These are phyloP conservation scores for Catharus ustulatus DNA, from an alignment of 2,797 vertebrate species.

Conservation along the genomic window DNA sequence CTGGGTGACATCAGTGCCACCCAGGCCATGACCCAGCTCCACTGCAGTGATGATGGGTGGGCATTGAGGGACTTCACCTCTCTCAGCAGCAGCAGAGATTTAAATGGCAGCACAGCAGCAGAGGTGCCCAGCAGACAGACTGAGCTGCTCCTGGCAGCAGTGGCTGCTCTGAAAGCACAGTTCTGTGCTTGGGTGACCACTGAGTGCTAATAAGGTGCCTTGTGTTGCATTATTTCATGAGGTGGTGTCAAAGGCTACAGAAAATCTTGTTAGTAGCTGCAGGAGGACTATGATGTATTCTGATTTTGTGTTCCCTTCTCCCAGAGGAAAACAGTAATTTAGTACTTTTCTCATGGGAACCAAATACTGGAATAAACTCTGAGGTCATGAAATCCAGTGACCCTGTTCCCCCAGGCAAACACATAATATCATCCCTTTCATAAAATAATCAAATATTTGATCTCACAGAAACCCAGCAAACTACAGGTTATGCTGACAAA, in stretches of 20 bases:
- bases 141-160: neutral
- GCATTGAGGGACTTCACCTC: neutral
- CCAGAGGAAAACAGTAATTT: constrained; percentile 37
- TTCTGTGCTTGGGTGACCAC: neutral
- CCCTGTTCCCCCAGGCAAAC: constrained; percentile 4
- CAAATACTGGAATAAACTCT: constrained; percentile 9
- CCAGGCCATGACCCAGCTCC: neutral
- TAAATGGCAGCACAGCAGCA: neutral
- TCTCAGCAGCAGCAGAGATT: neutral
- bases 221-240: neutral
- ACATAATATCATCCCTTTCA: constrained; percentile 22
- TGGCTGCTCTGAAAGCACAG: neutral
- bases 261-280: constrained; percentile 29
- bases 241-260: constrained; percentile 42
- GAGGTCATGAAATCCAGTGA: constrained; percentile 32
- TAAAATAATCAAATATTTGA: constrained; percentile 56
- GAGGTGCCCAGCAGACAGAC: neutral
- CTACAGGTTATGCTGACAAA: constrained; percentile 32
- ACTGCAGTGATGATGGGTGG: neutral
- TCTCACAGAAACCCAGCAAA: constrained; percentile 14
- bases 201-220: constrained; percentile 8
- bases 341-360: constrained; percentile 34
- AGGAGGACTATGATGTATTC: neutral
- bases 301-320: constrained; percentile 28
- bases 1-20: neutral